Base-by-base conservation (phyloP, 2,113 vertebrate genomes). In the Hemiprocne comata region DNA sequence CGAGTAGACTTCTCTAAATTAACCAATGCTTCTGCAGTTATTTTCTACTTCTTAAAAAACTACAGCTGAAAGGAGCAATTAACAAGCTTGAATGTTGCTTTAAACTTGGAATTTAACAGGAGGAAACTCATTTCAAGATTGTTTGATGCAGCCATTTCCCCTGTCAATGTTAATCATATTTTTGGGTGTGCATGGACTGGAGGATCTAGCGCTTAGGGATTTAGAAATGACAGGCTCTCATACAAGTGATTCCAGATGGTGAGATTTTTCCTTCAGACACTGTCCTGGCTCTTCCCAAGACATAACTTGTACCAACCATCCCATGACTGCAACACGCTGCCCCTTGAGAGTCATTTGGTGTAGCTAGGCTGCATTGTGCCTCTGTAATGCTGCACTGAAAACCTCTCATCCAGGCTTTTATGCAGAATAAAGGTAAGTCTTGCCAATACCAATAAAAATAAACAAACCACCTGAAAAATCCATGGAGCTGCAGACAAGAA, bases 61-160 rank as follows among this genome's bases (percentile, higher is more conserved):
- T 80, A 82, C 40, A 89, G 69, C 73, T 91, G 86, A 91, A 91
- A 87, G 73, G 31, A 92, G 28, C 38, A 87, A 94, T 90, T 87
- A 64, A 78, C 92, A 87, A 94, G 28, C 24, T 78, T 51, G 19
- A 85, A 15, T 87, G 61, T 31, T 1, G 1, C 58, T 89, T 90
- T 95, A 82, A 96, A 69, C 44, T 91, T 64, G 44, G 38, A 74
- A 69, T 90, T 92, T 61, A 82, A 87, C 61, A 81, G 44, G 75
- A 86, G 61, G 51, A 77, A 78, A 28, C 33, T 93, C 2, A 4
- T 92, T 89, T 85, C 69, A 81, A 60, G 73, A 71, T 21, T 34
- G 24, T 70, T 67, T 77, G 21, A 50, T 50, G 79, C 69, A 92
- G 65, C 42, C 19, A 6, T 82, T 87, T 94, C 54, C 64, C 21